These are phyloP conservation scores for Parotocinclus haroldoi DNA, from an alignment of 2,797 vertebrate species.

Conservation along the genomic window DNA sequence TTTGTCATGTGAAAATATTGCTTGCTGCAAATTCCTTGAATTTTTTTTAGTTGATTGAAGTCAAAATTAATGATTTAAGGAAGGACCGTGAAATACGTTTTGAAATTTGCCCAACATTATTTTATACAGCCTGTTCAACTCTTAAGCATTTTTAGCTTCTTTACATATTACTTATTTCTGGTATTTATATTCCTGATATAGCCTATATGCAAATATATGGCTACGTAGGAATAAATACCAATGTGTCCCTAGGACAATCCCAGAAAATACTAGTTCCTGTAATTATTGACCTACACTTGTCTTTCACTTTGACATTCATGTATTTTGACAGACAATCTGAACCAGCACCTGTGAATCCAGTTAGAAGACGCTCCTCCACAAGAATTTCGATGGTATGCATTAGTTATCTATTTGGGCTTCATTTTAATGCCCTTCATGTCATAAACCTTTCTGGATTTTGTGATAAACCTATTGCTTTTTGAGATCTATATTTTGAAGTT, in stretches of 20 bases:
- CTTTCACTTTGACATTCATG: constrained; percentile 17
- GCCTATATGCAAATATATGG: no score
- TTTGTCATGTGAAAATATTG: neutral
- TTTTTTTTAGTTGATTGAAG: neutral
- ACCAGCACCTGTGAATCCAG: constrained; percentile 80
- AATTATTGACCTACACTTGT: neutral
- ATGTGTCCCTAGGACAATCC: neutral
- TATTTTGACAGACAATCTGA: constrained; percentile 77
- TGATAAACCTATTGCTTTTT: no score
- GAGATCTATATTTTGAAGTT: no score
- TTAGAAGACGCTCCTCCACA: constrained; percentile 88
- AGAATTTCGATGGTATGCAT: constrained; percentile 89
- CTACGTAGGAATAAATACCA: neutral
- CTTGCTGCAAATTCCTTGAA: neutral
- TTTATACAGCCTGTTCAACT: neutral
- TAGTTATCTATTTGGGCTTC: neutral
- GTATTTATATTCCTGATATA: neutral
- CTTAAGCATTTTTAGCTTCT: neutral
- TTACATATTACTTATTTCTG: neutral
- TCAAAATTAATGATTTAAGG: neutral
- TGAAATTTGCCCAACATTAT: neutral
- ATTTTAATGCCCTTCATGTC: constrained; percentile 14
- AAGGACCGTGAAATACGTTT: neutral
- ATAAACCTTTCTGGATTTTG: constrained; percentile 15
- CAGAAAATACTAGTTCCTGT: constrained; percentile 10